Percentiles rank a stretch among this genome's conserved stretches.
These are phyloP conservation scores for Cancer borealis DNA, from an alignment of 2,888 invertebrate genomes.

Conservation along the genomic window DNA sequence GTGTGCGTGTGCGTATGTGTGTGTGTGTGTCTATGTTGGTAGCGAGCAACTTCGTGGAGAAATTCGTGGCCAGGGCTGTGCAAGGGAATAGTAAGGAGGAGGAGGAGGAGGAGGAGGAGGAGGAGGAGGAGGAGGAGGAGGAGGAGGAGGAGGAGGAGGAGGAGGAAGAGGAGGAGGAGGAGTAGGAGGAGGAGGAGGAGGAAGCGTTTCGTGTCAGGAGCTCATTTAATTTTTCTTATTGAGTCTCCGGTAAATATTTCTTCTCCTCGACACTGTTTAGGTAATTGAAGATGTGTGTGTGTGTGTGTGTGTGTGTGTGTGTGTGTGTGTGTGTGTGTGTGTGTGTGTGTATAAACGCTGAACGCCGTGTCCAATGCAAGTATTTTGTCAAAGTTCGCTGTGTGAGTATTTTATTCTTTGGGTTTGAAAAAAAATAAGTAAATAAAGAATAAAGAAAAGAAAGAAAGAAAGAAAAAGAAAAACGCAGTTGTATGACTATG, in stretches of 20 bases:
- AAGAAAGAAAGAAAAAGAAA: no score
- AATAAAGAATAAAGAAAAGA: no score
- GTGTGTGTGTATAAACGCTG: not conserved
- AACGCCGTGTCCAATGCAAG: no score
- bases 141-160: no score
- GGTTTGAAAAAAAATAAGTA: no score
- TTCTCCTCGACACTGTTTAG: not conserved
- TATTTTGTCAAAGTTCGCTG: not conserved
- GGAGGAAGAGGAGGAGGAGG: not conserved
- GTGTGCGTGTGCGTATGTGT: no score
- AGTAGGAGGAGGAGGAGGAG: not conserved
- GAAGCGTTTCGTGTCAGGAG: not conserved
- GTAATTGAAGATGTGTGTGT: not conserved
- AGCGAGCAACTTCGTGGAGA: no score
- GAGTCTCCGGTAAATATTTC: not conserved
- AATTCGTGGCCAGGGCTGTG: no score
- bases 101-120: no score
- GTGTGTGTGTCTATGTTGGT: no score
- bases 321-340: not conserved
- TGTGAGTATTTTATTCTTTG: not conserved
- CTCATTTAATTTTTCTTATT: slow-evolving; percentile 17
- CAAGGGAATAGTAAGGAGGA: no score
- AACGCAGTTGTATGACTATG: not conserved
- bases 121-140: no score
- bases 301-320: not conserved